phyloP scores from a whole-genome alignment of 2,888 invertebrate species.

The Griposia aprilina region DNA sequence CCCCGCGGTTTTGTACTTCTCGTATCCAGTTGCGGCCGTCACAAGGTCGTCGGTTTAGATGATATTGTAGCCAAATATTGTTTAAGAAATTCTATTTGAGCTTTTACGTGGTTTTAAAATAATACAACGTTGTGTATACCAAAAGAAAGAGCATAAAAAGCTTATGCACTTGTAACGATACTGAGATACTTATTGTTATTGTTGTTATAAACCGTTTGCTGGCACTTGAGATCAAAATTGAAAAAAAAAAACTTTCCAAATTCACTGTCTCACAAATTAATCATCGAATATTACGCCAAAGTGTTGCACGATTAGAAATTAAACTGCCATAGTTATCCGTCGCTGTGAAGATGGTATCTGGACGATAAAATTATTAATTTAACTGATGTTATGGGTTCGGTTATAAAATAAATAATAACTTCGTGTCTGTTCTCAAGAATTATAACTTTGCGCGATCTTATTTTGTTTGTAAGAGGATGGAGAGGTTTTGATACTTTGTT shows the following conservation, averaged over 20 bases:
- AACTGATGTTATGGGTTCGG: slow-evolving; percentile 65
- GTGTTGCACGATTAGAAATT: slow-evolving; percentile 21
- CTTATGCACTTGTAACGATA: too few relatives aligned
- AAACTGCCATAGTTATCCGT: slow-evolving; percentile 36
- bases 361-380: slow-evolving; percentile 72
- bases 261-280: slow-evolving; percentile 5
- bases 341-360: slow-evolving; percentile 68
- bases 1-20: too few relatives aligned
- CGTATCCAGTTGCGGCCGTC: too few relatives aligned
- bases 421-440: slow-evolving; percentile 75
- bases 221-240: too few relatives aligned
- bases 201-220: too few relatives aligned
- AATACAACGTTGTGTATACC: too few relatives aligned
- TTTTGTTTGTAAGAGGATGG: slow-evolving; percentile 64
- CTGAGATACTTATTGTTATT: too few relatives aligned
- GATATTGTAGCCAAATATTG: too few relatives aligned
- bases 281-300: neutral
- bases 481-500: slow-evolving; percentile 44
- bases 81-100: too few relatives aligned
- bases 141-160: too few relatives aligned
- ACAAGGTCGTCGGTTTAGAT: too few relatives aligned
- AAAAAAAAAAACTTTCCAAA: neutral
- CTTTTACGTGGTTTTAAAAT: too few relatives aligned
- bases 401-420: slow-evolving; percentile 77
- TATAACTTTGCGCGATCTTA: slow-evolving; percentile 77